phyloP scores from a whole-genome alignment of 1,140 invertebrate genomes.

The Stenopsyche tienmushanensis region DNA sequence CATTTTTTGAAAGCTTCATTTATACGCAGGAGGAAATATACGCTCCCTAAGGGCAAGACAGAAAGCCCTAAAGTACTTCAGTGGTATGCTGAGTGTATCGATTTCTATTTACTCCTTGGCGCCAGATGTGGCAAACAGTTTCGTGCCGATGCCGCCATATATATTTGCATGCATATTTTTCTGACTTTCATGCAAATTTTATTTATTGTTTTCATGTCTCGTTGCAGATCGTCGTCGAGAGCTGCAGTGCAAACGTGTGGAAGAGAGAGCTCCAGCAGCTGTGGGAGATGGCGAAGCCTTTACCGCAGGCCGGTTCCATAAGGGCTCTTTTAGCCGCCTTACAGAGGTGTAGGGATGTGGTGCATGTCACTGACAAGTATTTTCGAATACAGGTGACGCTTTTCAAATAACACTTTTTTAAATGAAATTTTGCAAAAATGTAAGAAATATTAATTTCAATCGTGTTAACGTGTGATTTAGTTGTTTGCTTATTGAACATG shows the following conservation, averaged over 20 bases:
- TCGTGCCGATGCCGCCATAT: background rate
- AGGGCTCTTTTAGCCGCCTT: slow-evolving; percentile 82
- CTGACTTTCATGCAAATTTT: background rate
- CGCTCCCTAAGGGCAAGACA: background rate
- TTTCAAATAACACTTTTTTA: no score
- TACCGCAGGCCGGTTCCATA: slow-evolving; percentile 67
- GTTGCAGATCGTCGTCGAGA: slow-evolving; percentile 71
- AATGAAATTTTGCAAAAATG: no score
- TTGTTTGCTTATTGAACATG: no score
- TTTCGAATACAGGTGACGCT: slow-evolving; percentile 81
- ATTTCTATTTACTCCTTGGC: background rate
- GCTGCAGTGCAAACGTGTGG: slow-evolving; percentile 65
- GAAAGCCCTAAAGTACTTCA: background rate
- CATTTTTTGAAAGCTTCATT: no score
- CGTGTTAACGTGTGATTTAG: background rate
- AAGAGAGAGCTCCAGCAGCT: slow-evolving; percentile 73
- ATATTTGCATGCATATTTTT: background rate
- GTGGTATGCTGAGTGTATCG: background rate
- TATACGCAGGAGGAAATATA: no score
- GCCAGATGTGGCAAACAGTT: background rate
- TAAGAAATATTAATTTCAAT: background rate
- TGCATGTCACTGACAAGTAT: slow-evolving; percentile 83
- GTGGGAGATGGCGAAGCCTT: slow-evolving; percentile 64
- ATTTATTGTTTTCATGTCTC: background rate
- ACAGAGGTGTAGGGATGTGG: slow-evolving; percentile 80